Base-by-base conservation (phyloP, 2,888 invertebrate genomes). In the Apomyelois bistriatella region DNA sequence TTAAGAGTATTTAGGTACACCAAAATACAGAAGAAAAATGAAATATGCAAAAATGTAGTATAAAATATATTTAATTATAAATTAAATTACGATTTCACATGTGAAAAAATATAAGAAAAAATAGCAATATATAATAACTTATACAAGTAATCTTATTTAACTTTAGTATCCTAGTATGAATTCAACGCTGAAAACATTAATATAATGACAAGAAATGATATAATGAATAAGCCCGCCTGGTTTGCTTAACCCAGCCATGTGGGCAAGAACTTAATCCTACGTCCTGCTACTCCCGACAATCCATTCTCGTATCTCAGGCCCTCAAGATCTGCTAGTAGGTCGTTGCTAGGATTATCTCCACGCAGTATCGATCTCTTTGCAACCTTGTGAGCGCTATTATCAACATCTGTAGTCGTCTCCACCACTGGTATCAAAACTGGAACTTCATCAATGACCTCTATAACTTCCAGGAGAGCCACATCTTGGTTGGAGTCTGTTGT, bases 261-360 rank as follows among this genome's bases (percentile, higher is more conserved):
- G 1, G 90, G 90, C 8, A 90, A 70, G 54, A 86, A 82, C 65
- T 85, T 89, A 41, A 90, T 89, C 66, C 85, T 84, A 54, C 90
- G 76, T 5, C 84, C 84, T 40, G 71, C 84, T 0, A 88, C 54
- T 55, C 78, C 75, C 0, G 76, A 67, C 7, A 81, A 56, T 1
- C 76, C 77, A 38, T 75, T 76, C 37, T 85, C 85, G 42, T 74
- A 76, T 12, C 76, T 65, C 1, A 76, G 64, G 2, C 74, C 79
- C 5, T 89, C 87, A n/a, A 75, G 70, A 48, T 80, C 74, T n/a
- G 79, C 77, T 46, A 89, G 58, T 16, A 90, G 65, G 53, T 87
- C 88, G 54, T 79, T 81, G 59, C 74, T 79, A 0, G 79, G 78
- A 54, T 81, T 82, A 52, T 86, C 86, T 50, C 78, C 83, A 37